A percentile compares a stretch with the other conserved stretches of the same genome.
Evolutionary conservation across 2,888 invertebrate species (phyloP).

Genomic region (Andrena praecox): DNA sequence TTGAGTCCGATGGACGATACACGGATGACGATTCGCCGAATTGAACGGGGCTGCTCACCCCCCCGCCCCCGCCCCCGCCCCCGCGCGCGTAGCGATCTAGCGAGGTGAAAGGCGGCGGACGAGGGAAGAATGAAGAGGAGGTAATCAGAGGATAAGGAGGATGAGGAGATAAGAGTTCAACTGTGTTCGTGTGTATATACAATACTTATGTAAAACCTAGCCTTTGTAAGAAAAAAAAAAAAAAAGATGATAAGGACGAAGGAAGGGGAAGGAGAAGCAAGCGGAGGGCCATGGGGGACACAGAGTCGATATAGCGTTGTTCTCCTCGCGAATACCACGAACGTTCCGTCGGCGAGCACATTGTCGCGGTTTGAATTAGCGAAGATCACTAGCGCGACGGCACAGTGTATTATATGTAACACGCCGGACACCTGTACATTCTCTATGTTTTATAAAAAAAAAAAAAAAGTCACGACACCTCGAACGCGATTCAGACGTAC

Average conservation of each 20-base stretch:
- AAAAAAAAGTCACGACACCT: slow-evolving; percentile 39
- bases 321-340: background rate
- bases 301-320: slow-evolving; percentile 16
- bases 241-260: background rate
- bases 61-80: background rate
- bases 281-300: slow-evolving; percentile 5
- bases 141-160: background rate
- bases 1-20: slow-evolving; percentile 49
- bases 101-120: background rate
- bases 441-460: slow-evolving; percentile 70
- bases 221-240: slow-evolving; percentile 31
- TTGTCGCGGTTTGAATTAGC: slow-evolving; percentile 25
- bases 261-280: background rate
- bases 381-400: slow-evolving; percentile 15
- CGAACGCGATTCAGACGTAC: slow-evolving; percentile 15
- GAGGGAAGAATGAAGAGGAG: slow-evolving; percentile 14
- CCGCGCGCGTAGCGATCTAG: background rate
- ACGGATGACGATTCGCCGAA: slow-evolving; percentile 63
- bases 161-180: slow-evolving; percentile 20
- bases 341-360: slow-evolving; percentile 17
- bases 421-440: slow-evolving; percentile 54
- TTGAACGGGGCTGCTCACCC: slow-evolving; percentile 40
- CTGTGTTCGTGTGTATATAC: slow-evolving; percentile 60
- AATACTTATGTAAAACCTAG: slow-evolving; percentile 58
- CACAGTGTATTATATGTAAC: slow-evolving; percentile 54